phyloP scores from a whole-genome alignment of 2,797 vertebrate species.

The Girardinus metallicus region DNA sequence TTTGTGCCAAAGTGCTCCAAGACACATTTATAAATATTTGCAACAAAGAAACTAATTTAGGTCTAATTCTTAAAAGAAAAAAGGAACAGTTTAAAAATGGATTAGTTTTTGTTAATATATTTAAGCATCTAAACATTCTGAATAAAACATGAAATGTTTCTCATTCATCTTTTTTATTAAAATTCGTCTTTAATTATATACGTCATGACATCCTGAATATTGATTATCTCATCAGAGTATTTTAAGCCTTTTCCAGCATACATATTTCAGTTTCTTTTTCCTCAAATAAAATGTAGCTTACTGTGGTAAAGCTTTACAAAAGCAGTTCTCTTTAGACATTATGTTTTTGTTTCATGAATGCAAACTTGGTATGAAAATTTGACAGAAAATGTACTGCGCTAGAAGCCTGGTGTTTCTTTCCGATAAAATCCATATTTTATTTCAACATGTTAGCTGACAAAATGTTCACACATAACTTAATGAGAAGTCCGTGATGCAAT shows the following conservation, averaged over 20 bases:
- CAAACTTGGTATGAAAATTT: neutral
- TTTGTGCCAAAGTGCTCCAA: neutral
- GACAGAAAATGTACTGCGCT: neutral
- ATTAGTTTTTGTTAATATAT: neutral
- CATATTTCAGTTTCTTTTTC: neutral
- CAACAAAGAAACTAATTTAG: neutral
- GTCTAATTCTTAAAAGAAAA: neutral
- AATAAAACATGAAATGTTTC: neutral
- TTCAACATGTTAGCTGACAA: neutral
- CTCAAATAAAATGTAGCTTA: neutral
- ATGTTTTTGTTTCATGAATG: neutral
- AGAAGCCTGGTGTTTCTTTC: neutral
- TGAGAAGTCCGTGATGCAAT: neutral
- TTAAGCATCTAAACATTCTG: neutral
- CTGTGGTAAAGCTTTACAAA: neutral
- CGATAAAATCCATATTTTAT: neutral
- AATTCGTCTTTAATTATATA: neutral
- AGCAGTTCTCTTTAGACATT: neutral
- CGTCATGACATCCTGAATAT: neutral
- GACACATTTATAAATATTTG: neutral
- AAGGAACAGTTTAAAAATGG: neutral
- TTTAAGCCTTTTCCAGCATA: neutral
- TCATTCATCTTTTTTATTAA: neutral
- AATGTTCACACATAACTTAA: neutral
- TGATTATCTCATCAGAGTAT: neutral